phyloP scores from a whole-genome alignment of 2,797 vertebrate genomes.

The Synaphobranchus kaupii region DNA sequence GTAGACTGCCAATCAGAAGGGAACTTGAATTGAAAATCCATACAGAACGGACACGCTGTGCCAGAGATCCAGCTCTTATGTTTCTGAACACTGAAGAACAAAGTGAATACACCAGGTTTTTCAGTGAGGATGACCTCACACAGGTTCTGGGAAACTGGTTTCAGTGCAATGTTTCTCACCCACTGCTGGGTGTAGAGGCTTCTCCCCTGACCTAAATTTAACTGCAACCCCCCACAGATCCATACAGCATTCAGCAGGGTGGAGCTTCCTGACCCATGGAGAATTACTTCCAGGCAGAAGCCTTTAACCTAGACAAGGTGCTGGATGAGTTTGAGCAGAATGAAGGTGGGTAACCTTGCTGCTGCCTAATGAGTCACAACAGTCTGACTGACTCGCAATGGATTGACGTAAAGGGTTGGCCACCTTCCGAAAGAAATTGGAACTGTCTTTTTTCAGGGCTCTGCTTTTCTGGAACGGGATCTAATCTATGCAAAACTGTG shows the following conservation, averaged over 20 bases:
- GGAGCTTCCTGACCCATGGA: slow-evolving; percentile 94
- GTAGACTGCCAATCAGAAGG: no score
- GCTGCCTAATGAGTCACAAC: neutral
- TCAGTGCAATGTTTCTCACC: neutral
- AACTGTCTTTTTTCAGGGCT: neutral
- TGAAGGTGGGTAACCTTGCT: slow-evolving; percentile 80
- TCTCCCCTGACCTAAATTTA: neutral
- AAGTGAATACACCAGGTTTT: no score
- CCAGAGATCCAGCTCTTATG: no score
- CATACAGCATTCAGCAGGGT: slow-evolving; percentile 65
- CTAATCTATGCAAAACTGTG: neutral
- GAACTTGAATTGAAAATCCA: no score
- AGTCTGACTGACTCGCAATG: neutral
- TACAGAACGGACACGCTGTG: no score
- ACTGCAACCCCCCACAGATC: slow-evolving; percentile 59
- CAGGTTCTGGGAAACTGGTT: neutral
- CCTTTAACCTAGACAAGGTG: slow-evolving; percentile 99
- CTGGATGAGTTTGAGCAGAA: slow-evolving; percentile 99
- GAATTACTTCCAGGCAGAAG: slow-evolving; percentile 99
- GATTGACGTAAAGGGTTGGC: neutral
- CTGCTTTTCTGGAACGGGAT: neutral
- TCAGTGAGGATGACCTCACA: neutral
- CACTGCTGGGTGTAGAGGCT: neutral
- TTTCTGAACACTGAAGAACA: no score
- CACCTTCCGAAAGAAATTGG: neutral